Evolutionary conservation across 92 coral and sea anemone genomes (phyloP).

Genomic region (Epizoanthus illoricatus): DNA sequence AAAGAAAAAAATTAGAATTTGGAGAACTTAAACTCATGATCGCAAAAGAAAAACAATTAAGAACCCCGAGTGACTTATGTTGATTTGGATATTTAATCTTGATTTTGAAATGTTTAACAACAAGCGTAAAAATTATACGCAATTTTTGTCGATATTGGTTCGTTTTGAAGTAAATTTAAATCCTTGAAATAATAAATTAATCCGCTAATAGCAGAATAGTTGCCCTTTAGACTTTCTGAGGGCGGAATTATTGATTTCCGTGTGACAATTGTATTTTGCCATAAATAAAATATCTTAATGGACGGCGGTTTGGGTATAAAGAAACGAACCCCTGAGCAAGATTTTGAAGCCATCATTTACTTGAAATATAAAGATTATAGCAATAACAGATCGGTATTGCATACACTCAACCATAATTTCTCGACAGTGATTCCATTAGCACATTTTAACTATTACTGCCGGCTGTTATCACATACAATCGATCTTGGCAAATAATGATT

Average conservation of each 20-base stretch:
- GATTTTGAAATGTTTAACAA: too few species aligned
- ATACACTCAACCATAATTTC: not conserved
- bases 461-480: conserved; percentile 9
- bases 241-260: conserved; percentile 11
- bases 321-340: not conserved
- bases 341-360: not conserved
- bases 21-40: too few species aligned
- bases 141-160: too few species aligned
- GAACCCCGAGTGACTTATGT: too few species aligned
- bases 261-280: conserved; percentile 9
- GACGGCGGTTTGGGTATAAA: not conserved
- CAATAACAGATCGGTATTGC: not conserved
- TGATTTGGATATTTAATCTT: too few species aligned
- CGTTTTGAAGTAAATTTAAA: too few species aligned
- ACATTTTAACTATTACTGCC: conserved; percentile 8
- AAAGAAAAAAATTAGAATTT: too few species aligned
- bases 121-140: too few species aligned
- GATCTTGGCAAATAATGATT: conserved; percentile 15
- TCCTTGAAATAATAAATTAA: too few species aligned
- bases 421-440: conserved; percentile 20
- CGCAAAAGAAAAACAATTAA: too few species aligned
- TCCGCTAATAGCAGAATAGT: too few species aligned
- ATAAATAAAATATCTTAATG: conserved; percentile 16
- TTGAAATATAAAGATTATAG: not conserved
- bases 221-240: not conserved